phyloP scores from a whole-genome alignment of 2,113 vertebrate genomes.

The Ammospiza nelsoni region DNA sequence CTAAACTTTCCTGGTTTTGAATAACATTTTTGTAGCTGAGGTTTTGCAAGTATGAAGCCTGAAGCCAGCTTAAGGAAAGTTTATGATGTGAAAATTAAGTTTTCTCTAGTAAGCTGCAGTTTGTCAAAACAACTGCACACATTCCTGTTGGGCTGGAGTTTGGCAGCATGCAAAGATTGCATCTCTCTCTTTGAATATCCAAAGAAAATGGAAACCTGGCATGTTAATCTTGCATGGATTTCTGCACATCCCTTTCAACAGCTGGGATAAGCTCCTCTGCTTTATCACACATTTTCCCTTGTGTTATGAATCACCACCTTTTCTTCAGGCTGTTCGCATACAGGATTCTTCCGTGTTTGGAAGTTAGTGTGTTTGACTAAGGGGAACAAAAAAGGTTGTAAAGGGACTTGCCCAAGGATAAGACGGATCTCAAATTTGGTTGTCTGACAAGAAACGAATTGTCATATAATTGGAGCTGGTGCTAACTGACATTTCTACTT shows the following conservation, averaged over 20 bases:
- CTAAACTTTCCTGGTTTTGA: slow-evolving; percentile 36
- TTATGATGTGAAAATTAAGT: slow-evolving; percentile 72
- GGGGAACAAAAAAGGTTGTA: not conserved
- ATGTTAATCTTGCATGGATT: slow-evolving; percentile 24
- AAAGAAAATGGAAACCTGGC: slow-evolving; percentile 60
- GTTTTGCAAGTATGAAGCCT: slow-evolving; percentile 52
- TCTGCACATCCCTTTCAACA: slow-evolving; percentile 60
- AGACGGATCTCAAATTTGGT: not conserved
- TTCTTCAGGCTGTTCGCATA: slow-evolving; percentile 7
- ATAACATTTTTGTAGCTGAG: slow-evolving; percentile 48
- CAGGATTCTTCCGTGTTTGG: slow-evolving; percentile 33
- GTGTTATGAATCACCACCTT: slow-evolving; percentile 54
- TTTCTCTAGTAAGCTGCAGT: slow-evolving; percentile 68
- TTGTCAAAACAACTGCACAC: slow-evolving; percentile 61
- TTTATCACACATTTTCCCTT: slow-evolving; percentile 50
- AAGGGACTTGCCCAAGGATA: slow-evolving; percentile 1
- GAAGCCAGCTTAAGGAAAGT: slow-evolving; percentile 58
- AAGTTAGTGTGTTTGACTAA: not conserved
- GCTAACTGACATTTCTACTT: slow-evolving; percentile 26
- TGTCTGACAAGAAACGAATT: slow-evolving; percentile 13
- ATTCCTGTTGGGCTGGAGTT: slow-evolving; percentile 53
- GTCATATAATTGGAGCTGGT: not conserved
- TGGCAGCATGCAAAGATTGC: slow-evolving; percentile 56
- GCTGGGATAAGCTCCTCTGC: slow-evolving; percentile 62
- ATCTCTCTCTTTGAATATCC: slow-evolving; percentile 45